A percentile compares a stretch with the other conserved stretches of the same genome.
phyloP scores from a whole-genome alignment of 2,113 vertebrate genomes.

The Etheostoma cragini region DNA sequence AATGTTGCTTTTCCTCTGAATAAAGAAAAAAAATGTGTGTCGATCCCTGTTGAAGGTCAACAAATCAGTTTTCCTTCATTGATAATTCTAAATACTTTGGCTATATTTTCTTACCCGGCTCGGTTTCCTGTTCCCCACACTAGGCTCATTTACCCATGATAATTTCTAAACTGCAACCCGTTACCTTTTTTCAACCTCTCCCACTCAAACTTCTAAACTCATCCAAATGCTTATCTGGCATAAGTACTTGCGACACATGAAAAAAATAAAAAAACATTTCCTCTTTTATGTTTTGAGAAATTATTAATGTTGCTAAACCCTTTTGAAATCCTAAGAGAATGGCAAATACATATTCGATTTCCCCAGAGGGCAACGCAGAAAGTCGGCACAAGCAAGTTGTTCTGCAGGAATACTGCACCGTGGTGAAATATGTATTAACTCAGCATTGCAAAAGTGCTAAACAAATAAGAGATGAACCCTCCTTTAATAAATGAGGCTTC shows the following conservation, averaged over 20 bases:
- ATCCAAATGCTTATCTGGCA: conserved; percentile 67
- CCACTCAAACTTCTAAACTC: conserved; percentile 29
- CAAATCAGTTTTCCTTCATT: background rate
- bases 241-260: conserved; percentile 59
- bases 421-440: conserved; percentile 63
- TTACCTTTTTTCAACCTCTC: conserved; percentile 39
- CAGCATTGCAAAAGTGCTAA: conserved; percentile 70
- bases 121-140: background rate
- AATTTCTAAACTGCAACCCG: background rate
- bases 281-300: conserved; percentile 80
- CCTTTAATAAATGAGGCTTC: conserved; percentile 67
- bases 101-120: background rate
- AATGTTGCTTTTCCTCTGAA: background rate
- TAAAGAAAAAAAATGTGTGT: background rate
- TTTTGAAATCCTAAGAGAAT: conserved; percentile 75
- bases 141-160: conserved; percentile 2
- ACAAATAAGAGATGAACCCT: conserved; percentile 75
- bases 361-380: conserved; percentile 69
- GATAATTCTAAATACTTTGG: background rate
- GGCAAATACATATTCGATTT: conserved; percentile 82
- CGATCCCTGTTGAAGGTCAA: background rate
- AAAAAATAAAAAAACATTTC: conserved; percentile 64
- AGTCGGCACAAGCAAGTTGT: conserved; percentile 71
- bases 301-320: conserved; percentile 82
- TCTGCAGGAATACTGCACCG: conserved; percentile 51